Evolutionary conservation across 1,140 invertebrate genomes (phyloP), one percentile per base, ranked within the genome.

Genomic region (Myzus persicae): DNA sequence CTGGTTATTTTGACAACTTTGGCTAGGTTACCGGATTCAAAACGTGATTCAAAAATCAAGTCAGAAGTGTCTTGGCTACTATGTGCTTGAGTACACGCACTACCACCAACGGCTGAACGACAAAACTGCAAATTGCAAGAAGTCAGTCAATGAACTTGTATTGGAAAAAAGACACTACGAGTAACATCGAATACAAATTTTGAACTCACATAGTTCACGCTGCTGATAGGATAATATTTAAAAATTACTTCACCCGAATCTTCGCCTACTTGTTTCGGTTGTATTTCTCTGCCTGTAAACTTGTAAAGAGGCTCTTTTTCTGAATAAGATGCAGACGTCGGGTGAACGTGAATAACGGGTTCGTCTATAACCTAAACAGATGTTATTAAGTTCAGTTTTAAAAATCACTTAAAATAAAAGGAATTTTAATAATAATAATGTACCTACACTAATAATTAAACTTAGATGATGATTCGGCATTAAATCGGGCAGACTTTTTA

Each of bases 1-100:
- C 97, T 97, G 18, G 97, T 97, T 89, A 99, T 98, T 95, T 98
- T 98, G 93, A 99, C 97, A 7, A 97, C 99, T 96, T 99, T 99
- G 8, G 98, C 97, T 93, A 99, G 96, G 95, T 99, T 99, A 67
- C 99, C 99, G 93, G 97, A 98, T 95, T 99, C 99, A 95, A 99
- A 99, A 94, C 98, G 97, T 24, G 98, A 99, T 95, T 99, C 99
- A 95, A 99, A 99, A 93, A 96, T 96, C 31, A 99, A 95, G 94
- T 97, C 97, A 94, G 97, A 96, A 84, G 96, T 96, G 94, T 95
- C 95, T 94, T 96, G 94, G 94, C 94, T 94, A 93, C 94, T 95
- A 4, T 96, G 95, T 67, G 96, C 96, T 82, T 96, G 94, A 92
- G 96, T 96, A 94, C 97, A 96, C 84, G 96, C 96, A 93, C 96